phyloP scores from a whole-genome alignment of 1,140 invertebrate species.

The Amphibalanus amphitrite region DNA sequence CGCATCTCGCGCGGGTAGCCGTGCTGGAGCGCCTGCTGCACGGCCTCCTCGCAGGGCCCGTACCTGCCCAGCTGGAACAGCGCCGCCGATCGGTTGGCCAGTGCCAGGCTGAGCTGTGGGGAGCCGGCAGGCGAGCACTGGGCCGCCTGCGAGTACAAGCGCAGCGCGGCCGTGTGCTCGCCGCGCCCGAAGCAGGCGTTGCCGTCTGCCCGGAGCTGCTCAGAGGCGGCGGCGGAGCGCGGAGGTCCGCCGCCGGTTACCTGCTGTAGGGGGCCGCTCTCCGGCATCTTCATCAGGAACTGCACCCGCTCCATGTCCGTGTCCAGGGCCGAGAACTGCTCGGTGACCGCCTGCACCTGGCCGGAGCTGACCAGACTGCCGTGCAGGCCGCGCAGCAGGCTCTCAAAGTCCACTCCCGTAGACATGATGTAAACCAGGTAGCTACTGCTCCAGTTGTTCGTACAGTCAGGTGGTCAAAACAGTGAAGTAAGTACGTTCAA shows the following conservation, averaged over 20 bases:
- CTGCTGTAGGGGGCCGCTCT: not conserved
- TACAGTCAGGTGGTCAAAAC: no score
- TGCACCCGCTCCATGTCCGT: not conserved
- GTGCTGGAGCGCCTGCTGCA: not conserved
- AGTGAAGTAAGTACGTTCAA: no score
- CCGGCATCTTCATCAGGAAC: not conserved
- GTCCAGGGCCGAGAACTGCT: not conserved
- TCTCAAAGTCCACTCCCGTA: not conserved
- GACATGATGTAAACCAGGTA: no score
- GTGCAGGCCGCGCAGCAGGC: not conserved
- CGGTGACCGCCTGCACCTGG: not conserved
- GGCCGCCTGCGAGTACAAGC: not conserved
- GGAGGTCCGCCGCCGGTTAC: not conserved
- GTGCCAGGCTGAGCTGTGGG: not conserved
- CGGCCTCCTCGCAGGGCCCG: not conserved
- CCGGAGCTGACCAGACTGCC: not conserved
- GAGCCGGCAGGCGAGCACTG: not conserved
- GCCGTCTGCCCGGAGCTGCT: not conserved
- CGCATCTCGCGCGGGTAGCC: not conserved
- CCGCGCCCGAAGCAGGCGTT: not conserved
- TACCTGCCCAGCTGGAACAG: not conserved
- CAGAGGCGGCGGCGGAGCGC: not conserved
- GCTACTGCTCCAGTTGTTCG: no score
- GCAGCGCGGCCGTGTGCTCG: not conserved
- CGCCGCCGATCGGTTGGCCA: not conserved